phyloP scores from a whole-genome alignment of 2,113 vertebrate genomes.

The Elgaria multicarinata region DNA sequence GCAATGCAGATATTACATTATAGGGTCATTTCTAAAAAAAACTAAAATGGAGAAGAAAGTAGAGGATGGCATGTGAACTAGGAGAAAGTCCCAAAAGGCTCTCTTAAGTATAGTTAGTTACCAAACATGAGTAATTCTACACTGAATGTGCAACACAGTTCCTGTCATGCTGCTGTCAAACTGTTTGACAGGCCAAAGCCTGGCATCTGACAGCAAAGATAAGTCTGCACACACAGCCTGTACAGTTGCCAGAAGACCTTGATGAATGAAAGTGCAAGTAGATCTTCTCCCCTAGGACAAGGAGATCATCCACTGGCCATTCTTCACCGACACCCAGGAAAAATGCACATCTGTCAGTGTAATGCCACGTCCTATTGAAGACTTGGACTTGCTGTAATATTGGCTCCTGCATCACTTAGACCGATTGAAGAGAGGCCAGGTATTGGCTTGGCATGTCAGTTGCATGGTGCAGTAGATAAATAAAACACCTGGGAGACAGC shows the following conservation, averaged over 20 bases:
- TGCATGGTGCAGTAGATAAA: conserved; percentile 78
- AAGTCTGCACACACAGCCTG: conserved; percentile 50
- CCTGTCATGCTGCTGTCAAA: conserved; percentile 64
- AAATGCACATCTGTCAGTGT: conserved; percentile 72
- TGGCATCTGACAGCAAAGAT: conserved; percentile 73
- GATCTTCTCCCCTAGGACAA: conserved; percentile 69
- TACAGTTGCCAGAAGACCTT: conserved; percentile 56
- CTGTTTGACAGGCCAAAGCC: conserved; percentile 71
- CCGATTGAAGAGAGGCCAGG: conserved; percentile 78
- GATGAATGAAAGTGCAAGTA: conserved; percentile 73
- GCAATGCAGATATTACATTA: neutral
- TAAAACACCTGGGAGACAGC: conserved; percentile 82
- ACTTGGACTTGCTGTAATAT: conserved; percentile 67
- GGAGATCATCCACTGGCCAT: conserved; percentile 60
- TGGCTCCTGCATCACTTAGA: conserved; percentile 70
- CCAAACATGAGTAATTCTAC: conserved; percentile 40
- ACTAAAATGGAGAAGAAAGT: neutral
- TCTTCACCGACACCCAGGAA: conserved; percentile 66
- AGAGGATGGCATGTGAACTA: neutral
- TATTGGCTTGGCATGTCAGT: conserved; percentile 80
- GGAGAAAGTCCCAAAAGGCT: conserved; percentile 19
- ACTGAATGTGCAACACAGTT: conserved; percentile 49
- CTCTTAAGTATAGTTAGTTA: conserved; percentile 33
- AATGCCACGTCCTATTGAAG: conserved; percentile 54
- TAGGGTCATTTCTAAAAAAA: neutral